Conservation (phyloP, 2,797 vertebrate genomes). For the Emydoidea blandingii region DNA sequence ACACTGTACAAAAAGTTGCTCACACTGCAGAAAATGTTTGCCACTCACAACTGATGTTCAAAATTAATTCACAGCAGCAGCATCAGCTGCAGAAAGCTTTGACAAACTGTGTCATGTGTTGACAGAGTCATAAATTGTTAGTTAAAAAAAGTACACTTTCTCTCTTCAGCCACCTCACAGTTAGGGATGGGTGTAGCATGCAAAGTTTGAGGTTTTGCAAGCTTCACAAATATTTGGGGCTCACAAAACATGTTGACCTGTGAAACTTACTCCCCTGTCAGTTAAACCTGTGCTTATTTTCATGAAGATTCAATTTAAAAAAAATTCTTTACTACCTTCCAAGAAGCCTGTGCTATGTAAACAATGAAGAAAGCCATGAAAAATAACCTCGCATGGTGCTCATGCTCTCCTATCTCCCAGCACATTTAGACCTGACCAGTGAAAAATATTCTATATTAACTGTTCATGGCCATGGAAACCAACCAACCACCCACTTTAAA, state of each 20-base stretch:
- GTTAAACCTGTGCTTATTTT: constrained; percentile 65
- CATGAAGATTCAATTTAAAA: constrained; percentile 51
- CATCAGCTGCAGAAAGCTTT: constrained; percentile 80
- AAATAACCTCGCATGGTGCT: constrained; percentile 40
- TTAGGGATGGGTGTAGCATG: constrained; percentile 73
- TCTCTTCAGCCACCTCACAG: constrained; percentile 80
- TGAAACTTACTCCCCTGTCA: constrained; percentile 68
- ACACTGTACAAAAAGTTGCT: constrained; percentile 81
- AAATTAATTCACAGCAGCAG: constrained; percentile 83
- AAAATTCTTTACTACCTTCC: constrained; percentile 12
- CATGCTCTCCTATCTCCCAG: not conserved
- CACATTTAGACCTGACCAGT: constrained; percentile 43
- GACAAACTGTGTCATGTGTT: constrained; percentile 84
- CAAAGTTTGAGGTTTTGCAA: constrained; percentile 73
- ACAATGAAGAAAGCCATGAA: constrained; percentile 57
- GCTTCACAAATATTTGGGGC: constrained; percentile 74
- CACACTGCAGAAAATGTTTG: constrained; percentile 83
- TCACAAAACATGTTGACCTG: constrained; percentile 72
- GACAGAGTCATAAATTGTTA: constrained; percentile 83
- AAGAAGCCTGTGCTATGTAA: constrained; percentile 42
- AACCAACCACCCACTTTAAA: constrained; percentile 9
- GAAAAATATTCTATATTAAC: constrained; percentile 41
- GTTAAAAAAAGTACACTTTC: constrained; percentile 82
- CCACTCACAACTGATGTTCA: constrained; percentile 79
- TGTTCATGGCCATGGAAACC: constrained; percentile 37